Percentiles rank a stretch among this genome's conserved stretches.
These are phyloP conservation scores for Phorcus lineatus DNA, from an alignment of 2,888 invertebrate species.

Conservation along the genomic window DNA sequence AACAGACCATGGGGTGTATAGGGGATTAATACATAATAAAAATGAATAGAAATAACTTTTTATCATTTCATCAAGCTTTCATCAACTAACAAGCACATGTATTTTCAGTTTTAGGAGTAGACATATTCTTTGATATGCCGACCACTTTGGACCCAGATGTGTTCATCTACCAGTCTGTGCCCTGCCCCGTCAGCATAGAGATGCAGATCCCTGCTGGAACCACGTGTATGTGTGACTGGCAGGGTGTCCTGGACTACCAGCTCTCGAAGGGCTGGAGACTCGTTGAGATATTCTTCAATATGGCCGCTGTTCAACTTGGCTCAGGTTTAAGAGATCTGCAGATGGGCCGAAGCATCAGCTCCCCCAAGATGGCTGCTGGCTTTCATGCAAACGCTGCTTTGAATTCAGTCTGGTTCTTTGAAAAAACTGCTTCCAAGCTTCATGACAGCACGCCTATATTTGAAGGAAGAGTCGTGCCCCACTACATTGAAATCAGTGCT, in stretches of 20 bases:
- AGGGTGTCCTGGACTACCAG: conserved; percentile 57
- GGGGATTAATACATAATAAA: too few species aligned
- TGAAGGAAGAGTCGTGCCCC: conserved; percentile 67
- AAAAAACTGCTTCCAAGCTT: conserved; percentile 62
- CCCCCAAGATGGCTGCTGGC: background rate
- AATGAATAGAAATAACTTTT: too few species aligned
- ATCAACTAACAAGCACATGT: too few species aligned
- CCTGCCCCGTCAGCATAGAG: conserved; percentile 46
- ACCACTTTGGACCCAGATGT: conserved; percentile 43
- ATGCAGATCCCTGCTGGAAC: conserved; percentile 34
- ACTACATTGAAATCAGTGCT: conserved; percentile 52
- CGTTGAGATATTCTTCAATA: conserved; percentile 68
- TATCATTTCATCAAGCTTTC: too few species aligned
- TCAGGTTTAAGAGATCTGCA: background rate
- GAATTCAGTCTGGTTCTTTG: conserved; percentile 70
- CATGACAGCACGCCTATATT: conserved; percentile 64
- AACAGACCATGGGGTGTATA: too few species aligned
- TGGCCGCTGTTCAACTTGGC: conserved; percentile 20
- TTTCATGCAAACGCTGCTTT: conserved; percentile 31
- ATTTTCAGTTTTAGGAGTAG: conserved; percentile 64
- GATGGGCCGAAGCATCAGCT: too few species aligned
- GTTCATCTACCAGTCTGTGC: conserved; percentile 64
- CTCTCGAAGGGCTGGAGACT: conserved; percentile 68
- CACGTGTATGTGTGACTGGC: conserved; percentile 62
- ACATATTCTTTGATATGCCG: conserved; percentile 70